Conservation (phyloP, 2,888 invertebrate genomes). For the Ellobium chinense region DNA sequence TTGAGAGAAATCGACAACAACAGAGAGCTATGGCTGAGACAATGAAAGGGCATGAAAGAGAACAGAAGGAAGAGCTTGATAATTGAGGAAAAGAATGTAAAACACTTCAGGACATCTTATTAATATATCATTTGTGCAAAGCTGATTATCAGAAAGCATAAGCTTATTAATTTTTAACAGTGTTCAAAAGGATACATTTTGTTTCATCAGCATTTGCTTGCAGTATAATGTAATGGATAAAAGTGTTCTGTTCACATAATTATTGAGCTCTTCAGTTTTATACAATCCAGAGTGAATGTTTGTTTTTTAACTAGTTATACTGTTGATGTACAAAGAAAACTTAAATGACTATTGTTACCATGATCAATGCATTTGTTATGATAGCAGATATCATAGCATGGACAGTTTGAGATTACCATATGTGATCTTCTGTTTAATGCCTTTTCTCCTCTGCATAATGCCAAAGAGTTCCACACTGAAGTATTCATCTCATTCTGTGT, state of each 20-base stretch:
- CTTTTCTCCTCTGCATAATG: neutral
- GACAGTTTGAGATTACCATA: neutral
- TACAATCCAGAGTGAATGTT: too few species aligned
- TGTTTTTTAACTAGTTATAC: neutral
- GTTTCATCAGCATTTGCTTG: too few species aligned
- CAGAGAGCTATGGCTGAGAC: neutral
- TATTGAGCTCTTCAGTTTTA: neutral
- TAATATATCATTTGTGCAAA: neutral
- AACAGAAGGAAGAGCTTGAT: neutral
- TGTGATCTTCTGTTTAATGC: constrained; percentile 16
- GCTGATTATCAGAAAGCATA: too few species aligned
- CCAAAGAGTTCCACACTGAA: constrained; percentile 8
- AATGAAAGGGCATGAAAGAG: neutral
- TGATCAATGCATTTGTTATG: constrained; percentile 2
- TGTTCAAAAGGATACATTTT: too few species aligned
- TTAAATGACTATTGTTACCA: neutral
- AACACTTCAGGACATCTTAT: neutral
- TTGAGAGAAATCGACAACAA: neutral
- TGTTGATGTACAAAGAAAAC: constrained; percentile 12
- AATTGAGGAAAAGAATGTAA: neutral
- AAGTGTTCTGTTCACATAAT: too few species aligned
- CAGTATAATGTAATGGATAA: too few species aligned
- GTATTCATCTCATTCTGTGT: too few species aligned
- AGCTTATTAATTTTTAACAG: too few species aligned
- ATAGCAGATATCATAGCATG: neutral